Conservation (phyloP, 2,797 vertebrate genomes). For the Gambelia wislizenii region DNA sequence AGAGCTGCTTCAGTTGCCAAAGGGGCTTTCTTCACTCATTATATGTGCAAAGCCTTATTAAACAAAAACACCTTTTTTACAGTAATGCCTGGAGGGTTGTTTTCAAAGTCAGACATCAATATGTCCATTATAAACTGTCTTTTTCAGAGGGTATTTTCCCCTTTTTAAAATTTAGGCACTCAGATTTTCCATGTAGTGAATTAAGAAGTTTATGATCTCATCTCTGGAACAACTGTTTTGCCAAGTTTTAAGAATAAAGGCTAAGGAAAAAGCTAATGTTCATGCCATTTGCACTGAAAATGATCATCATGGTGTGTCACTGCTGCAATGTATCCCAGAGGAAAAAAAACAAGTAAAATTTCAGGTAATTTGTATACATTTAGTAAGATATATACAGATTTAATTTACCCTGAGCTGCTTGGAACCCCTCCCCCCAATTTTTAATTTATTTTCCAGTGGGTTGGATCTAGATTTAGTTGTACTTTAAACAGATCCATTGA, state of each 20-base stretch:
- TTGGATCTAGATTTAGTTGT: not conserved
- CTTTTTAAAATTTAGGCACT: slow-evolving; percentile 39
- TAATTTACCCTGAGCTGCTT: not conserved
- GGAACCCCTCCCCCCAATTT: too few species aligned
- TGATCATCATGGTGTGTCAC: not conserved
- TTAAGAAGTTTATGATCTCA: slow-evolving; percentile 17
- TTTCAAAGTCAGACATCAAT: slow-evolving; percentile 12
- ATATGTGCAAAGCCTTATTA: slow-evolving; percentile 21
- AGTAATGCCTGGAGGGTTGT: not conserved
- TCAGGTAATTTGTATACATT: slow-evolving; percentile 1
- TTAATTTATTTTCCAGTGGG: not conserved
- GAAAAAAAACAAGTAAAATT: not conserved
- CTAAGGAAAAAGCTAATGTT: not conserved
- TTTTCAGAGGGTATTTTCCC: slow-evolving; percentile 20
- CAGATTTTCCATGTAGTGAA: not conserved
- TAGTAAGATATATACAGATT: not conserved
- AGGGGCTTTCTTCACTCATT: slow-evolving; percentile 44
- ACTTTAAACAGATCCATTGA: not conserved
- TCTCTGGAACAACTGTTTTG: slow-evolving; percentile 31
- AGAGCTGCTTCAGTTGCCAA: slow-evolving; percentile 44
- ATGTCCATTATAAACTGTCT: slow-evolving; percentile 12
- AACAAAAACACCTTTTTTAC: slow-evolving; percentile 37
- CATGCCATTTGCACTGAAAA: slow-evolving; percentile 10
- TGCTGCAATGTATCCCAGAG: not conserved
- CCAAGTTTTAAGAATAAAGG: slow-evolving; percentile 27